A percentile compares a stretch with the other conserved stretches of the same genome.
Conservation (phyloP, 2,888 invertebrate genomes). For the Sepioteuthis lessoniana region DNA sequence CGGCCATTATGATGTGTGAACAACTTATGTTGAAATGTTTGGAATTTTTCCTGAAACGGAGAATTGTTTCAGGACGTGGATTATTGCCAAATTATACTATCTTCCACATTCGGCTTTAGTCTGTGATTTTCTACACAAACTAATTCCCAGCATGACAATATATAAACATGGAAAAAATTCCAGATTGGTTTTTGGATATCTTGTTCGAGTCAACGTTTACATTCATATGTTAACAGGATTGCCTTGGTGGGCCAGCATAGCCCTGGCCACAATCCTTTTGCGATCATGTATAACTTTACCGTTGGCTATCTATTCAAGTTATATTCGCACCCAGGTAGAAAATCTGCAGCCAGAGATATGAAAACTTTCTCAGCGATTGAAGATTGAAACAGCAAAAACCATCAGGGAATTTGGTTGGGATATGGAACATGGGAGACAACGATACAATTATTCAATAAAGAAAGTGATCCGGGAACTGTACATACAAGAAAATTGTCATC, state of each 20-base stretch:
- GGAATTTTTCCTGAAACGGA: neutral
- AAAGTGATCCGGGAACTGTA: constrained; percentile 85
- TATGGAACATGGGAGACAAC: constrained; percentile 80
- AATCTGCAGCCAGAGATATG: constrained; percentile 84
- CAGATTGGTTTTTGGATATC: neutral
- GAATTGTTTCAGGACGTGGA: neutral
- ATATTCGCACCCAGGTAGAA: constrained; percentile 84
- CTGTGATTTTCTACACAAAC: neutral
- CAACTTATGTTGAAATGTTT: neutral
- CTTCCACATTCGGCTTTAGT: neutral
- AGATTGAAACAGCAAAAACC: constrained; percentile 83
- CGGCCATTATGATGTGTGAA: neutral
- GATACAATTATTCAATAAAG: constrained; percentile 83
- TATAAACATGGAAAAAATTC: neutral
- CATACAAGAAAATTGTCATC: constrained; percentile 90
- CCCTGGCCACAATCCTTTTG: constrained; percentile 83
- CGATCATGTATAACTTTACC: constrained; percentile 85
- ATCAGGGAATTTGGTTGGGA: constrained; percentile 83
- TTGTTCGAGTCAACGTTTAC: constrained; percentile 46
- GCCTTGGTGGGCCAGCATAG: constrained; percentile 90
- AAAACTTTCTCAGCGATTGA: constrained; percentile 82
- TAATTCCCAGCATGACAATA: neutral
- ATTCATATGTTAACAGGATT: constrained; percentile 78
- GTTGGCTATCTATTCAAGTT: constrained; percentile 84
- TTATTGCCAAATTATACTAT: neutral